Conservation (phyloP, 2,797 vertebrate species). For the Sternotherus odoratus region DNA sequence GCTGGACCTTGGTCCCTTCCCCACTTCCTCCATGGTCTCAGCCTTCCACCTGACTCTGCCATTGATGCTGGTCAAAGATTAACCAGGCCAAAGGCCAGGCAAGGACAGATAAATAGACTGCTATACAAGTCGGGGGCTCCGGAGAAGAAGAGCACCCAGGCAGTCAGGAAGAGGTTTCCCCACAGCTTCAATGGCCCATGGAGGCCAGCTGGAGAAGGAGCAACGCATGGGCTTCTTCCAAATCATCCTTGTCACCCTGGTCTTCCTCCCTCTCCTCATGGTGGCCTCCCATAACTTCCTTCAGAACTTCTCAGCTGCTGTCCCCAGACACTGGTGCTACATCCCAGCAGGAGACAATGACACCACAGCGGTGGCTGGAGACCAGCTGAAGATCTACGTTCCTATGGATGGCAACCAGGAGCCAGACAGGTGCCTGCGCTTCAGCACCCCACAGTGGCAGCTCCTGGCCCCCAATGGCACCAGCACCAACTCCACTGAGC, state of each 20-base stretch:
- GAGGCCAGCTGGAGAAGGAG: slow-evolving; percentile 79
- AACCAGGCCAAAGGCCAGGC: neutral
- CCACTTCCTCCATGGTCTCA: neutral
- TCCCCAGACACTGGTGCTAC: slow-evolving; percentile 7
- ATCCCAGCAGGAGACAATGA: neutral
- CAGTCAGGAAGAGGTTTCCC: neutral
- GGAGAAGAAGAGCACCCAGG: neutral
- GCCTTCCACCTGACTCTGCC: neutral
- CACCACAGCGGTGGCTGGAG: neutral
- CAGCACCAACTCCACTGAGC: slow-evolving; percentile 53
- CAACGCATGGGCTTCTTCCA: slow-evolving; percentile 81
- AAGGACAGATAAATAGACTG: neutral
- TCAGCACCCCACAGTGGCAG: neutral
- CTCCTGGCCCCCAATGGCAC: slow-evolving; percentile 1
- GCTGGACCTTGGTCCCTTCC: neutral
- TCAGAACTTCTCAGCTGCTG: slow-evolving; percentile 22
- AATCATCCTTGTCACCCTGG: slow-evolving; percentile 74
- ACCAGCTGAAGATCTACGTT: neutral
- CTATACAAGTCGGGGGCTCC: neutral
- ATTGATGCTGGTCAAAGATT: neutral
- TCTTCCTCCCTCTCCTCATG: slow-evolving; percentile 41
- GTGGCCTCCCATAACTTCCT: slow-evolving; percentile 1
- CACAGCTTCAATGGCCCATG: slow-evolving; percentile 72
- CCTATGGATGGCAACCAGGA: neutral
- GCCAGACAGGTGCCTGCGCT: neutral